Evolutionary conservation across 2,888 invertebrate species (phyloP), one percentile per base, ranked within the genome.

Genomic region (Lathronympha strigana): DNA sequence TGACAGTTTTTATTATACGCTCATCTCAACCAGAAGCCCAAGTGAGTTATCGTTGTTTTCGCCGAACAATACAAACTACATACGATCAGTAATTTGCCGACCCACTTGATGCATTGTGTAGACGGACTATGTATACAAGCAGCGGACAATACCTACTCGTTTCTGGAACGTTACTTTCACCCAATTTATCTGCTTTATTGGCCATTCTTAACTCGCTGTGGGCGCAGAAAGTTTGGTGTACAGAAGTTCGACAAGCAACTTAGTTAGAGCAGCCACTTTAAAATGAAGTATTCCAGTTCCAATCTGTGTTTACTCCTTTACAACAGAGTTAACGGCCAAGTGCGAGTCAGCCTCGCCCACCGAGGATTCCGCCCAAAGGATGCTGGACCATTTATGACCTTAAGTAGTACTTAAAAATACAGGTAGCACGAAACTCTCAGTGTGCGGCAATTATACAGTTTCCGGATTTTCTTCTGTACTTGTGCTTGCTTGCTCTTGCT

Each of bases 171-270:
- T 72, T 70, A 68, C 73, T 77, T 78, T 78, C 76, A 73, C 75
- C 72, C 72, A 75, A 78, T 81, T 79, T 76, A 76, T 76, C 76
- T 69, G 70, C 74, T 79, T 76, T 80, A 81, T 81, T 76, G 73
- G 71, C 71, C 68, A 71, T 69, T 71, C 72, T 67, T 61, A 61
- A 51, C 63, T 47, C 49, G 45, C 11, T 62, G 45, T 21, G 19
- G 45, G 47, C 51, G 38, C 54, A 57, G 31, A 57, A 43, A 19
- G 28, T 57, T 17, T 19, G 1, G 17, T 57, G n/a, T 25, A n/a
- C 43, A 45, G 31, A 43, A 25, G 25, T 28, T 13, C 3, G 13
- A 28, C 28, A 28, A 19, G 5, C 23, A 50, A 17, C 2, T 17
- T 19, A 17, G 11, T 13, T 19, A 33, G 4, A 28, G 31, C 33